Conservation (phyloP, 2,888 invertebrate genomes). For the Synergus laeviventris region DNA sequence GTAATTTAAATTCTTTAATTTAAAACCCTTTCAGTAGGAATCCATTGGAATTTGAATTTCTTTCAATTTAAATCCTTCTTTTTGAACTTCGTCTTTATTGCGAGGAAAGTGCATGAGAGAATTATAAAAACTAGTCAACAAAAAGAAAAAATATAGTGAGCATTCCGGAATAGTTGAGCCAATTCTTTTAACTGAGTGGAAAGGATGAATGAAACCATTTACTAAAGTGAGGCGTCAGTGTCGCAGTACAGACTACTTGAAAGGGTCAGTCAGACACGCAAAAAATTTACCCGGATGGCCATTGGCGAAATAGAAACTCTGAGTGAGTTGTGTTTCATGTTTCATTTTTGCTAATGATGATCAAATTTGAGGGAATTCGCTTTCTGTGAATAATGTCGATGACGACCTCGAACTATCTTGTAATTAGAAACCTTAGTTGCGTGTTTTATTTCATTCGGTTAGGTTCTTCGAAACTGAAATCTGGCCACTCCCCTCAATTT, state of each 20-base stretch:
- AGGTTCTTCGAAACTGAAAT: neutral
- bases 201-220: neutral
- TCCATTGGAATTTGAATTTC: neutral
- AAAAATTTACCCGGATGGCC: neutral
- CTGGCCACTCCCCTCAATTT: neutral
- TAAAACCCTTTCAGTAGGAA: neutral
- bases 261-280: constrained; percentile 2
- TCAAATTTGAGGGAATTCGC: neutral
- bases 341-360: neutral
- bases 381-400: neutral
- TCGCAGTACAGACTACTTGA: neutral
- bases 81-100: neutral
- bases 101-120: neutral
- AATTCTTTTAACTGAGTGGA: neutral
- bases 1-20: neutral
- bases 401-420: neutral
- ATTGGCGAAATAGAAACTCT: neutral
- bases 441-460: neutral
- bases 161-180: neutral
- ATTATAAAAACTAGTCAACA: neutral
- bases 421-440: neutral
- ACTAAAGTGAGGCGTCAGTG: neutral
- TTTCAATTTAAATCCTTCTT: neutral
- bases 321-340: neutral
- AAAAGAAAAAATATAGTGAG: neutral